Conservation (phyloP, 2,113 vertebrate genomes). For the Ascaphus truei region DNA sequence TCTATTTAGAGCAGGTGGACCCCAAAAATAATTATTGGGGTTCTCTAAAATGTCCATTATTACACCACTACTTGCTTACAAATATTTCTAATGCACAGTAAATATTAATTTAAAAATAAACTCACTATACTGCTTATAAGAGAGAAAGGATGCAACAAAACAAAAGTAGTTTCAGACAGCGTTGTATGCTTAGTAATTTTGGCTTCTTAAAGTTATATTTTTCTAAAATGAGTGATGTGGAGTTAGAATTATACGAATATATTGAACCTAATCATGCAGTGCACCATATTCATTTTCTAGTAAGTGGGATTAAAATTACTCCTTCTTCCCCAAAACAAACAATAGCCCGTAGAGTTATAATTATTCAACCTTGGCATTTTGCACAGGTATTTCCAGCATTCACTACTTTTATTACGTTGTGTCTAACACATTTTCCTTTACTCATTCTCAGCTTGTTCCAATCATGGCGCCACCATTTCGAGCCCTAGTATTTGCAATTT, state of each 20-base stretch:
- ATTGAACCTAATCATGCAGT: constrained; percentile 15
- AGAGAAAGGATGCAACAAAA: too few species aligned
- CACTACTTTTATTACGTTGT: not conserved
- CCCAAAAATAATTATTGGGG: too few species aligned
- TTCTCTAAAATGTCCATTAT: too few species aligned
- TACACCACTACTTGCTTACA: too few species aligned
- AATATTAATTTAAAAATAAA: too few species aligned
- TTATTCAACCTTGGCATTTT: not conserved
- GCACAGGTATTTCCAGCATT: not conserved
- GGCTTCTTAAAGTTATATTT: not conserved
- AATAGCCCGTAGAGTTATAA: constrained; percentile 9
- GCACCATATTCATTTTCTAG: constrained; percentile 25
- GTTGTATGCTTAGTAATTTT: constrained; percentile 1
- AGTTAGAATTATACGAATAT: constrained; percentile 19
- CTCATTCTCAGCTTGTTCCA: not conserved
- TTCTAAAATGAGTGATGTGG: constrained; percentile 4
- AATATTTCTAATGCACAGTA: too few species aligned
- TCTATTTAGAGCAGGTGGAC: too few species aligned
- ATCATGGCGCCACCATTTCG: not conserved
- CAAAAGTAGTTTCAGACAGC: constrained; percentile 1
- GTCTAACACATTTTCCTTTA: not conserved
- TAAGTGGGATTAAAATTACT: constrained; percentile 20
- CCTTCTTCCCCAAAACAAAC: not conserved
- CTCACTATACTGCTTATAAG: too few species aligned
- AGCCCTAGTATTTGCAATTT: too few species aligned